Percentiles rank a stretch among this genome's conserved stretches.
phyloP scores from a whole-genome alignment of 2,113 vertebrate genomes.

The Hepsetus odoe region DNA sequence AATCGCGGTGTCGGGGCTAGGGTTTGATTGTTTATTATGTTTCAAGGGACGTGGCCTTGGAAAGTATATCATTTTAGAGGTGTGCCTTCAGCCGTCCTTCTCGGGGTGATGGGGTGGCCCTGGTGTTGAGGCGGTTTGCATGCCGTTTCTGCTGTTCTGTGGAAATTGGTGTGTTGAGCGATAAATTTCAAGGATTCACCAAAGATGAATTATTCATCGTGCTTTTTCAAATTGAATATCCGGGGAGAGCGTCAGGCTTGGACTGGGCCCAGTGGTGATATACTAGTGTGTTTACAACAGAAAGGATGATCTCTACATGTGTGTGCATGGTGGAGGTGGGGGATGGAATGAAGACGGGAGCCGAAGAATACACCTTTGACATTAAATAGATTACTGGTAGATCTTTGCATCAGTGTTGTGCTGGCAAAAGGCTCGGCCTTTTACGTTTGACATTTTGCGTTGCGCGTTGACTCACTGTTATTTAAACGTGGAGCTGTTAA shows the following conservation, averaged over 20 bases:
- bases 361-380: constrained; percentile 5
- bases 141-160: not conserved
- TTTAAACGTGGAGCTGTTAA: constrained; percentile 6
- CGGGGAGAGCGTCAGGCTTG: not conserved
- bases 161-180: not conserved
- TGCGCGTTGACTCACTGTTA: constrained; percentile 7
- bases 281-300: constrained; percentile 16
- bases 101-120: not conserved
- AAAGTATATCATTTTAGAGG: not conserved
- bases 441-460: constrained; percentile 11
- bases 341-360: not conserved
- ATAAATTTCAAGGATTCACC: not conserved
- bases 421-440: constrained; percentile 15
- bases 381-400: constrained; percentile 18
- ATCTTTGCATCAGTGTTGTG: not conserved
- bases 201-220: not conserved
- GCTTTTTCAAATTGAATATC: not conserved
- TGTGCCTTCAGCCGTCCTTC: no score
- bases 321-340: not conserved
- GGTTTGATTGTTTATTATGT: constrained; percentile 16
- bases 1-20: not conserved
- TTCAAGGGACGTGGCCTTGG: not conserved
- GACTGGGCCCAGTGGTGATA: constrained; percentile 6
- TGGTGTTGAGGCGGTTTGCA: not conserved
- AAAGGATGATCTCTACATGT: not conserved